Percentiles rank a stretch among this genome's conserved stretches.
Evolutionary conservation across 2,797 vertebrate species (phyloP).

Genomic region (Oceanodroma leucorhoa): DNA sequence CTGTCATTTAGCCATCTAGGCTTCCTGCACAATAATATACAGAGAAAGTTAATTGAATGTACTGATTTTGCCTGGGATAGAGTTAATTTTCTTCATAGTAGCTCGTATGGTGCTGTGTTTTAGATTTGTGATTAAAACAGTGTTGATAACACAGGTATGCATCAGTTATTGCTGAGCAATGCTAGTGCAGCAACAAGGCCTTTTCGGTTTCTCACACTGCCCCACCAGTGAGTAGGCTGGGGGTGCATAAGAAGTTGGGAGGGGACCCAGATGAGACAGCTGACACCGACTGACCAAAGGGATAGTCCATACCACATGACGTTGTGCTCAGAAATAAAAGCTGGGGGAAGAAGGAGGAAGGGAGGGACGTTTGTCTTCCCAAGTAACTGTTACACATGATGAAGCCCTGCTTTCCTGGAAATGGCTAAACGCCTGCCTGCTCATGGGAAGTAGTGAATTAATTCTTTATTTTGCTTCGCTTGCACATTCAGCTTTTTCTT

Average conservation of each 20-base stretch:
- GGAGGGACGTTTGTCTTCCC: not conserved
- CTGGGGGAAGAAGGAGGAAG: not conserved
- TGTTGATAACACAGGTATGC: not conserved
- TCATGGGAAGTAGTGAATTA: not conserved
- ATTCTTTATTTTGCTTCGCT: not conserved
- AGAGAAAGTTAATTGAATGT: not conserved
- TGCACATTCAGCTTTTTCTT: not conserved
- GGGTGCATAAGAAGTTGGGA: not conserved
- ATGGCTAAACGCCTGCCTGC: not conserved
- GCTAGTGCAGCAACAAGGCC: not conserved
- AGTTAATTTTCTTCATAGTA: not conserved
- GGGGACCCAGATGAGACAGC: not conserved
- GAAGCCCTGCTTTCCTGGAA: not conserved
- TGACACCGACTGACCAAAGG: not conserved
- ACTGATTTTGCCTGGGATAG: not conserved
- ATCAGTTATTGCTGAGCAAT: not conserved
- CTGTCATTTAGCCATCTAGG: not conserved
- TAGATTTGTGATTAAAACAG: not conserved
- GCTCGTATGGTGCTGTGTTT: not conserved
- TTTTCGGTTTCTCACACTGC: not conserved
- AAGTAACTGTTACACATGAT: not conserved
- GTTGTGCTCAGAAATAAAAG: not conserved
- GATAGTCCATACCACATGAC: not conserved
- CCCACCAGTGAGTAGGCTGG: not conserved
- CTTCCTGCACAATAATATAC: not conserved